Evolutionary conservation across 1,140 invertebrate species (phyloP), one percentile per base, ranked within the genome.

Genomic region (Limonius californicus): DNA sequence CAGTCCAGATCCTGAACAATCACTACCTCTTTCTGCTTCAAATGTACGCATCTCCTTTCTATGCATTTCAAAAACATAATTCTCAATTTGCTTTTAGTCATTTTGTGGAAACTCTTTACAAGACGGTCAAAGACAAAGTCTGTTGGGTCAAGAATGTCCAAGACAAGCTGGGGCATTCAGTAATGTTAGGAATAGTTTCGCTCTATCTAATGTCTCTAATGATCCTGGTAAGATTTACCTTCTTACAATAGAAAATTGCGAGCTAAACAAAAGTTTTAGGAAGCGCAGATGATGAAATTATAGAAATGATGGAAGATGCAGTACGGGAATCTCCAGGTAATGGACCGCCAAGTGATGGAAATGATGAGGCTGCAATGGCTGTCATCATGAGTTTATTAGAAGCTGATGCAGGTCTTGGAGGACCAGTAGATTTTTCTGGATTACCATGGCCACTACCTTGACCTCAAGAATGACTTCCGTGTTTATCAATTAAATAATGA

Each of bases 381-480:
- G 90, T 95, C 21, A 92, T 96, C 62, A 94, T 96, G 92, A 93
- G 89, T 77, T 80, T 95, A 12, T 78, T 95, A 27, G 92, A 95
- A 78, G 91, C 89, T 1, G 89, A 90, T 76, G 82, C 81, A 0
- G 82, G 82, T 0, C 73, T 84, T 20, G 82, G 82, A 0, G 81
- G 81, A 2, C 81, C 90, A 0, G 89, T 94, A 9, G 92, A 95
- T 77, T 93, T 93, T 77, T 89, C 89, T 2, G 90, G 90, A 18
- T 77, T 94, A 15, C 92, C 92, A 0, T 95, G 91, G 91, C 91
- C 91, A 0, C 78, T 95, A 42, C 89, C 89, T 45, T 92, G 76
- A 82, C 16, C 16, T 3, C 8, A 39, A 12, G 8, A 39, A 39
- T 39, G n/a, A n/a, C n/a, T n/a, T n/a, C n/a, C n/a, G n/a, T n/a